These are phyloP conservation scores for Caenorhabditis briggsae DNA, from an alignment of 1,140 invertebrate genomes.

Conservation along the genomic window DNA sequence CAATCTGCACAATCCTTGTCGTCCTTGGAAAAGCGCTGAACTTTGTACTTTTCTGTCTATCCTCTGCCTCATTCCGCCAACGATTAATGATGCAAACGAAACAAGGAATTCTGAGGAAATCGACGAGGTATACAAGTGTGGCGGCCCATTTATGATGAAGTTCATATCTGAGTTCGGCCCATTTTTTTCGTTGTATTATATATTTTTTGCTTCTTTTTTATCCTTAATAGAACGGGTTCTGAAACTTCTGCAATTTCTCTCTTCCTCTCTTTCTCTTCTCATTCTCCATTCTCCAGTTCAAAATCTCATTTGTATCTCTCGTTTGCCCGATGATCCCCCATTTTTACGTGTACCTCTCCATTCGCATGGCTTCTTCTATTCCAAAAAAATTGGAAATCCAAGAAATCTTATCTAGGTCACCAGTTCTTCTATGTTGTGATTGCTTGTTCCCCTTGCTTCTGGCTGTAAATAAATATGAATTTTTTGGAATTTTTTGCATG, in stretches of 20 bases:
- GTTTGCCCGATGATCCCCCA: not conserved
- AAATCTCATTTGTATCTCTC: constrained; percentile 13
- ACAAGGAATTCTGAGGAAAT: constrained; percentile 48
- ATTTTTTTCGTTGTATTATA: not conserved
- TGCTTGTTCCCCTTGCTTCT: not conserved
- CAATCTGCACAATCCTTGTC: constrained; percentile 56
- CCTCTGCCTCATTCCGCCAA: constrained; percentile 62
- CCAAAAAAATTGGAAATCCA: not conserved
- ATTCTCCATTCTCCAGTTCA: constrained; percentile 17
- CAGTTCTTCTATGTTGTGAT: constrained; percentile 4
- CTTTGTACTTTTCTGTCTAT: constrained; percentile 64
- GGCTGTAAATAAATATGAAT: constrained; percentile 30
- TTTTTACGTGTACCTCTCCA: not conserved
- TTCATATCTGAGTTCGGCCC: not conserved
- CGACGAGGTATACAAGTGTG: constrained; percentile 52
- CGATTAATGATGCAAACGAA: constrained; percentile 57
- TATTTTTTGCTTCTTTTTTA: not conserved
- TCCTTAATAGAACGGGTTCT: not conserved
- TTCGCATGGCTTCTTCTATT: constrained; percentile 29
- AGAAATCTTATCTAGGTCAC: too few species aligned
- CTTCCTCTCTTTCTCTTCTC: not conserved
- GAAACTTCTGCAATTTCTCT: not conserved
- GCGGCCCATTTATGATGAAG: constrained; percentile 8
- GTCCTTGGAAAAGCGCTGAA: constrained; percentile 61
- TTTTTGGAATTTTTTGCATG: constrained; percentile 11